Evolutionary conservation across 1,140 invertebrate species (phyloP).

Genomic region (Apocrypta bakeri): DNA sequence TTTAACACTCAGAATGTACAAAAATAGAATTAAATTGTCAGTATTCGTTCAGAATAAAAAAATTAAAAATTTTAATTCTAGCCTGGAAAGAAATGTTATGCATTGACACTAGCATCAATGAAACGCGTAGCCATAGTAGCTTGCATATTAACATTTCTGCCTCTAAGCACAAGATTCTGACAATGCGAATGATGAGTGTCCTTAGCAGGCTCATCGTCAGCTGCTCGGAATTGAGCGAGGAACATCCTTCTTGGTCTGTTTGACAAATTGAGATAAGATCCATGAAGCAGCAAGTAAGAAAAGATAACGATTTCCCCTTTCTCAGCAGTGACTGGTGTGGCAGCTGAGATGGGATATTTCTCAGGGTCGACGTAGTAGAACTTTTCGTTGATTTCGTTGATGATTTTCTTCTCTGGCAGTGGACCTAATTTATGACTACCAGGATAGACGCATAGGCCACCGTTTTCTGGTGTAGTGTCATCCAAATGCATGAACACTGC

Average conservation of each 20-base stretch:
- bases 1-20: not conserved
- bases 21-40: slow-evolving; percentile 33
- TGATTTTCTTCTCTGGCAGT: slow-evolving; percentile 72
- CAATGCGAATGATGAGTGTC: slow-evolving; percentile 73
- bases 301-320: slow-evolving; percentile 78
- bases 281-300: slow-evolving; percentile 78
- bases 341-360: slow-evolving; percentile 75
- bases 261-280: slow-evolving; percentile 77
- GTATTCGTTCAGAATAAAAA: not conserved
- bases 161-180: slow-evolving; percentile 74
- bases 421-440: slow-evolving; percentile 79
- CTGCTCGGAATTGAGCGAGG: slow-evolving; percentile 75
- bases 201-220: slow-evolving; percentile 75
- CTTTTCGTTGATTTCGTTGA: slow-evolving; percentile 65
- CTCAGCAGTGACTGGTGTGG: slow-evolving; percentile 74
- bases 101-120: slow-evolving; percentile 49
- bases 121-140: slow-evolving; percentile 70
- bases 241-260: slow-evolving; percentile 75
- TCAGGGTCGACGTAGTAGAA: slow-evolving; percentile 77
- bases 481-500: slow-evolving; percentile 79
- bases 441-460: slow-evolving; percentile 78
- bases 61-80: no score
- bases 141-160: slow-evolving; percentile 69
- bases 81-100: slow-evolving; percentile 38
- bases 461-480: slow-evolving; percentile 77